Conservation (phyloP, 2,797 vertebrate genomes). For the Pangasius macronema region DNA sequence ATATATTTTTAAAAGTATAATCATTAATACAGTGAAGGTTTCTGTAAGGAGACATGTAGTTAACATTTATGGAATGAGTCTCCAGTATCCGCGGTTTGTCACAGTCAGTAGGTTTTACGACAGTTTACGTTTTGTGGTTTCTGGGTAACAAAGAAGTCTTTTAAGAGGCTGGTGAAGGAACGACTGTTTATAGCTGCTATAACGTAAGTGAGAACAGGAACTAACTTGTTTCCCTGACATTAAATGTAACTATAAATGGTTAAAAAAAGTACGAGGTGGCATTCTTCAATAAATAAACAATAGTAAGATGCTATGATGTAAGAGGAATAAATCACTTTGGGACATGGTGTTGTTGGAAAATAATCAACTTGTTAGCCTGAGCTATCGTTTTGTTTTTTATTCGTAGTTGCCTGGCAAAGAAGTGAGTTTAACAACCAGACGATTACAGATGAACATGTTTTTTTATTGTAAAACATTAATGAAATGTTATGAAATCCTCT, state of each 20-base stretch:
- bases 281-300: too few relatives aligned
- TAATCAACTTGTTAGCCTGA: neutral
- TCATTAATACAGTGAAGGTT: neutral
- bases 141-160: too few relatives aligned
- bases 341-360: neutral
- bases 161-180: neutral
- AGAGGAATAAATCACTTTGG: neutral
- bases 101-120: too few relatives aligned
- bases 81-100: neutral
- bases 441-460: neutral
- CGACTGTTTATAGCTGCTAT: neutral
- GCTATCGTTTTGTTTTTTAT: neutral
- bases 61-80: neutral
- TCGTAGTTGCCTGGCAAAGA: too few relatives aligned
- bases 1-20: neutral
- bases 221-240: neutral
- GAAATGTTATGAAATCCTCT: neutral
- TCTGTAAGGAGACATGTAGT: neutral
- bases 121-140: too few relatives aligned
- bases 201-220: neutral
- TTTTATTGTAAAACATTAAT: neutral
- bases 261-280: neutral
- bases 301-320: neutral
- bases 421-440: too few relatives aligned
- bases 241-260: neutral